These are phyloP conservation scores for Tetrapedia diversipes DNA, from an alignment of 2,888 invertebrate genomes.

Conservation along the genomic window DNA sequence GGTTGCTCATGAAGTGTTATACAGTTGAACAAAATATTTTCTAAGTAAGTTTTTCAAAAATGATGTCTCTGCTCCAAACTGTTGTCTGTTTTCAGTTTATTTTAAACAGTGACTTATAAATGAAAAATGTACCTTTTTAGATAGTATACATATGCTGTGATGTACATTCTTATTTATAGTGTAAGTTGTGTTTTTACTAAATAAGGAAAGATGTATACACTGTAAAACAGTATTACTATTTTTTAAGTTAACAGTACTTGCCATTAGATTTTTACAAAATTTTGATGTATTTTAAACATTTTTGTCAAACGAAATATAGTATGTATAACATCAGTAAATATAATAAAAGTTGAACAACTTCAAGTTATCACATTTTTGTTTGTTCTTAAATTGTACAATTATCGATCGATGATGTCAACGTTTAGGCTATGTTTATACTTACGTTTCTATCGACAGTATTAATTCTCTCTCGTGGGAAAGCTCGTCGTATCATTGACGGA, in stretches of 20 bases:
- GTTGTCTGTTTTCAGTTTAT: constrained; percentile 9
- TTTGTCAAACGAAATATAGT: background rate
- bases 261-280: background rate
- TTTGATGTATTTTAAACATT: background rate
- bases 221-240: too few species aligned
- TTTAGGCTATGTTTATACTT: constrained; percentile 73
- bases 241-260: too few species aligned
- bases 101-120: background rate
- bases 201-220: background rate
- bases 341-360: constrained; percentile 30
- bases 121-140: constrained; percentile 5
- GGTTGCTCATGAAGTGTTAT: background rate
- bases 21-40: constrained; percentile 25
- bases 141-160: constrained; percentile 17
- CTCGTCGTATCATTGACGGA: constrained; percentile 41
- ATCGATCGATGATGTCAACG: constrained; percentile 65
- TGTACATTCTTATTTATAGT: too few species aligned
- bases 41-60: constrained; percentile 10
- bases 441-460: constrained; percentile 64
- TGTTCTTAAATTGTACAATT: constrained; percentile 28
- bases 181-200: background rate
- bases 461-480: constrained; percentile 59
- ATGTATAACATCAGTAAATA: background rate
- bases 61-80: constrained; percentile 21
- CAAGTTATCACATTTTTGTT: constrained; percentile 42